These are phyloP conservation scores for Carduelis carduelis DNA, from an alignment of 2,797 vertebrate genomes.

Conservation along the genomic window DNA sequence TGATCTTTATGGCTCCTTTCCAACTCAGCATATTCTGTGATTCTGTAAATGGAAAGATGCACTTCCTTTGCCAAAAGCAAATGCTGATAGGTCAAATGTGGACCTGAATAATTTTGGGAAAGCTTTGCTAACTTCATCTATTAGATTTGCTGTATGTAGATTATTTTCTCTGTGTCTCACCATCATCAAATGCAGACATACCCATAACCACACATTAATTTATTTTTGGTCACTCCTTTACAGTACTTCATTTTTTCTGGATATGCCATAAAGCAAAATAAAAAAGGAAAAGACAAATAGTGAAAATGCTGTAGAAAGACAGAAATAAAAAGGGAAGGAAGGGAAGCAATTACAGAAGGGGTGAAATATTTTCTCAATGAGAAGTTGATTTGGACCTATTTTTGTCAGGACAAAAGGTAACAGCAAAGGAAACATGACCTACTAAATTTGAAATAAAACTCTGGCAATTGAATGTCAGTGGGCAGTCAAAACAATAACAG, in stretches of 20 bases:
- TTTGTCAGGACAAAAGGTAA: background rate
- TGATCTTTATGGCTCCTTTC: background rate
- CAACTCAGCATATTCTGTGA: background rate
- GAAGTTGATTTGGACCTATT: background rate
- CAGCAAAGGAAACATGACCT: background rate
- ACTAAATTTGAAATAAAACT: background rate
- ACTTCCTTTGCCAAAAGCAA: background rate
- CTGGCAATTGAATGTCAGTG: background rate
- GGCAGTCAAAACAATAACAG: background rate
- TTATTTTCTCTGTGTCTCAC: background rate
- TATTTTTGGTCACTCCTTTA: background rate
- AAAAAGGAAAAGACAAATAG: background rate
- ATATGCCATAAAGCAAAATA: background rate
- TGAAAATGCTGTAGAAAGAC: background rate
- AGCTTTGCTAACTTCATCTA: background rate
- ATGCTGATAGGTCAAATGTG: background rate
- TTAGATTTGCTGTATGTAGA: background rate
- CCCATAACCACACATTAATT: background rate
- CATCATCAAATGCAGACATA: background rate
- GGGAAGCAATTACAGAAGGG: background rate
- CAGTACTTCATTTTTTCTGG: background rate
- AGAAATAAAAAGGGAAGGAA: background rate
- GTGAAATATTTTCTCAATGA: background rate
- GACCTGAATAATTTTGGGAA: background rate
- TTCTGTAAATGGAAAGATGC: background rate